Conservation (phyloP, 2,113 vertebrate species). For the Danio rerio region GRCz12tu NC_133189.1:4761501-4762000, state of each 20-base stretch:
- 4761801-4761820: neutral
- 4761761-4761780: constrained; percentile 72
- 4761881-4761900: neutral
- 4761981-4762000: neutral
- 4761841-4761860: neutral
- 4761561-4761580: too few species aligned
- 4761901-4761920: neutral
- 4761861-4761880: neutral
- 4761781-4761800: constrained; percentile 48
- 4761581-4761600: neutral
- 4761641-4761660: neutral
- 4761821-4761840: constrained; percentile 18
- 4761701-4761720: constrained; percentile 70
- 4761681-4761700: constrained; percentile 57
- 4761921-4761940: neutral
- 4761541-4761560: too few species aligned
- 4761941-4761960: neutral
- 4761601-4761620: neutral
- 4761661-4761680: constrained; percentile 6
- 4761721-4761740: constrained; percentile 45
- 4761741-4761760: constrained; percentile 70
- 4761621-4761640: neutral
- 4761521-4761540: too few species aligned
- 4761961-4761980: neutral
- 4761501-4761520: too few species aligned